Conservation (phyloP, 2,797 vertebrate species). For the Moxostoma hubbsi region DNA sequence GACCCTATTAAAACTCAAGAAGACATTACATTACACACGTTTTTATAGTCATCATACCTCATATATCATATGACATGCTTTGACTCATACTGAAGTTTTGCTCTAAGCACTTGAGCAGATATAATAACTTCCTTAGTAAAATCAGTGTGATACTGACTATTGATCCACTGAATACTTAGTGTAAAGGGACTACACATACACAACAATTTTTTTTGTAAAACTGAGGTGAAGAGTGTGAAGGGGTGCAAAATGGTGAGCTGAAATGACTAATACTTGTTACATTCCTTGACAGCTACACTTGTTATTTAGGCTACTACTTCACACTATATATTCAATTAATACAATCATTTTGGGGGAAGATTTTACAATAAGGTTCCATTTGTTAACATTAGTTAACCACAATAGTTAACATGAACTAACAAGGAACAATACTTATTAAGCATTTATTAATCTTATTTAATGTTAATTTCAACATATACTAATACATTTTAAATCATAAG, state of each 20-base stretch:
- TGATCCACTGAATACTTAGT: not conserved
- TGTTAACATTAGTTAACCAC: too few species aligned
- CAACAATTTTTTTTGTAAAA: not conserved
- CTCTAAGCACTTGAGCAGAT: not conserved
- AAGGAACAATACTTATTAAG: too few species aligned
- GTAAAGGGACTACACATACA: too few species aligned
- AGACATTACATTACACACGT: not conserved
- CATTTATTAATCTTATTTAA: too few species aligned
- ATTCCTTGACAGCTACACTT: conserved; percentile 7
- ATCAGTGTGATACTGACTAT: conserved; percentile 9
- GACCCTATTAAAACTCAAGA: not conserved
- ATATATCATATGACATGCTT: not conserved
- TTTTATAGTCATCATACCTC: conserved; percentile 11
- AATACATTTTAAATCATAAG: too few species aligned
- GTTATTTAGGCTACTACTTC: conserved; percentile 14
- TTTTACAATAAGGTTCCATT: too few species aligned
- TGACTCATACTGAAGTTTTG: not conserved
- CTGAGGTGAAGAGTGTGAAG: conserved; percentile 18
- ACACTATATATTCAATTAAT: not conserved
- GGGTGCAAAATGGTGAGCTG: not conserved
- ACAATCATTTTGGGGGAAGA: too few species aligned
- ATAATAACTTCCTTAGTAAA: not conserved
- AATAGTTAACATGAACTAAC: too few species aligned
- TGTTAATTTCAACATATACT: too few species aligned
- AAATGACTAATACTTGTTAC: conserved; percentile 6